Conservation (phyloP, 2,113 vertebrate genomes). For the Petrocephalus microphthalmus region DNA sequence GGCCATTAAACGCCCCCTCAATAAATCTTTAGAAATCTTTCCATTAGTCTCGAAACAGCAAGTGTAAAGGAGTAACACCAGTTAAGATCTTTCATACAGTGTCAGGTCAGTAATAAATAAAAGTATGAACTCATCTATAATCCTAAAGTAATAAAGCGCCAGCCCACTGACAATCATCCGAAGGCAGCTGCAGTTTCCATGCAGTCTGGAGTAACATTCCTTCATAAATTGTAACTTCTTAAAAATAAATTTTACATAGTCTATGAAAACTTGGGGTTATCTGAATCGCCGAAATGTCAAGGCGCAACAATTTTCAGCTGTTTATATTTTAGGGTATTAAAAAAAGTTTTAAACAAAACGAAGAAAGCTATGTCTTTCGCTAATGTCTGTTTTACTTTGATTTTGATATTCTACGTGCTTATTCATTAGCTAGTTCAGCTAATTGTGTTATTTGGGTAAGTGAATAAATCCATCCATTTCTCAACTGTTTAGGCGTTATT, state of each 20-base stretch:
- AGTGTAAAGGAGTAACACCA: constrained; percentile 47
- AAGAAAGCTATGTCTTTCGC: neutral
- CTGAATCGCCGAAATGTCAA: neutral
- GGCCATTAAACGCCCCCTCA: constrained; percentile 63
- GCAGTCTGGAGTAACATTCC: neutral
- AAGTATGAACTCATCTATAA: constrained; percentile 41
- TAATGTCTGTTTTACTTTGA: neutral
- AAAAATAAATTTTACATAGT: neutral
- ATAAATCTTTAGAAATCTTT: constrained; percentile 63
- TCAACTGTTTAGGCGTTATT: neutral
- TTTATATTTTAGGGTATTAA: neutral
- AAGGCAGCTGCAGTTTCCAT: neutral
- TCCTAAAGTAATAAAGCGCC: neutral
- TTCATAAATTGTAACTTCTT: neutral
- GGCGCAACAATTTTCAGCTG: neutral
- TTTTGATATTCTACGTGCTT: neutral
- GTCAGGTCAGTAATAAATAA: constrained; percentile 53
- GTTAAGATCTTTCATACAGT: constrained; percentile 46
- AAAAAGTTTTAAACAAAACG: neutral
- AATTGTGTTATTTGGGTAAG: neutral
- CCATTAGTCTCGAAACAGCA: constrained; percentile 47
- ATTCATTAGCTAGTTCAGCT: neutral
- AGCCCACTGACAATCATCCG: constrained; percentile 8
- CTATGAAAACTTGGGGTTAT: neutral
- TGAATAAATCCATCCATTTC: neutral